Evolutionary conservation across 2,113 vertebrate species (phyloP).

Genomic region (Alouatta palliata): DNA sequence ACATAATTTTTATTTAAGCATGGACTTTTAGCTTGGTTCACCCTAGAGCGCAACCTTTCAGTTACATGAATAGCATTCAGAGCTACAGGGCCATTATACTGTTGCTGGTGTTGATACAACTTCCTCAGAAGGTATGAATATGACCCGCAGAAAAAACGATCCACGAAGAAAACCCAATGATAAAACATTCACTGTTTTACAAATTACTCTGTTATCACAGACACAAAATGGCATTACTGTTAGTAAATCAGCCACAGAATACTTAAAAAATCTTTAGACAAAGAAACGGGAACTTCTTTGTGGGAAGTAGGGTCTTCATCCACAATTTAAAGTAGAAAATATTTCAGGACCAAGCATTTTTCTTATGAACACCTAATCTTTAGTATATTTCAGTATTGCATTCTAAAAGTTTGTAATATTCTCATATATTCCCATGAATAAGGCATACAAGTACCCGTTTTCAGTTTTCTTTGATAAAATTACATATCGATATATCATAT

Average conservation of each 20-base stretch:
- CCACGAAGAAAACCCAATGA: constrained; percentile 86
- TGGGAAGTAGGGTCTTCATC: constrained; percentile 74
- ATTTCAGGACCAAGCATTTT: constrained; percentile 83
- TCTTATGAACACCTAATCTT: constrained; percentile 68
- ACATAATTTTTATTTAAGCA: constrained; percentile 88
- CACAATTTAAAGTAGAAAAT: constrained; percentile 85
- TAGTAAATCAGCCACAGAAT: constrained; percentile 84
- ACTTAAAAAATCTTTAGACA: constrained; percentile 80
- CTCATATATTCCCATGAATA: neutral
- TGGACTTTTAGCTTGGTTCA: constrained; percentile 82
- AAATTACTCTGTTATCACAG: constrained; percentile 88
- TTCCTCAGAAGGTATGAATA: constrained; percentile 84
- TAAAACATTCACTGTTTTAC: constrained; percentile 87
- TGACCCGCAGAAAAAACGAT: constrained; percentile 86
- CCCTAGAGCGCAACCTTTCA: constrained; percentile 81
- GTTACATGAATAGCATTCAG: constrained; percentile 80
- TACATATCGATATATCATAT: neutral
- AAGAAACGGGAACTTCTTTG: constrained; percentile 78
- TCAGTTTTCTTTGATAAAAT: neutral
- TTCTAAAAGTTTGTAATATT: neutral
- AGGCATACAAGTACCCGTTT: neutral
- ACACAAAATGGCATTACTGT: constrained; percentile 89
- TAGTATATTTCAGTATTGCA: neutral
- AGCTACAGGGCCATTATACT: constrained; percentile 81
- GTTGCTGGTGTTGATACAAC: constrained; percentile 87